Conservation (phyloP, 2,113 vertebrate species). For the Camelus bactrianus region DNA sequence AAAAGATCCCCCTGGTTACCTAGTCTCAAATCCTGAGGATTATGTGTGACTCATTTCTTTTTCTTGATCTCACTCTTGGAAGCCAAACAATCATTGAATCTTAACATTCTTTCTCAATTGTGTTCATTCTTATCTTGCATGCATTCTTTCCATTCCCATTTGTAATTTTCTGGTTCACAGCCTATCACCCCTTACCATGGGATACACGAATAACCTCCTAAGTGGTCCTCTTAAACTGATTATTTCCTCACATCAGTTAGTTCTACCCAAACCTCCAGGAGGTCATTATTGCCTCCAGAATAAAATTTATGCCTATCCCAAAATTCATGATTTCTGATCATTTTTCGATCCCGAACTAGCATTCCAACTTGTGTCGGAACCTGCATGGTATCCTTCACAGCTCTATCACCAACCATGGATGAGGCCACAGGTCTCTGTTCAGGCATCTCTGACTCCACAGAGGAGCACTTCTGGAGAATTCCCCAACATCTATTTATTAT, state of each 20-base stretch:
- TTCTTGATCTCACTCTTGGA: neutral
- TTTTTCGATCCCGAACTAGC: neutral
- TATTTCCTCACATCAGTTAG: neutral
- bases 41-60: constrained; percentile 16
- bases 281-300: neutral
- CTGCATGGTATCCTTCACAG: neutral
- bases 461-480: neutral
- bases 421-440: neutral
- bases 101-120: neutral
- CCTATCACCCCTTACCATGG: neutral
- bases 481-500: neutral
- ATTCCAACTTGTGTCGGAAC: neutral
- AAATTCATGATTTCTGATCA: constrained; percentile 2
- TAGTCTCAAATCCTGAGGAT: neutral
- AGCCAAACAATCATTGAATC: neutral
- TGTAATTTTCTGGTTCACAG: neutral
- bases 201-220: neutral
- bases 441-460: neutral
- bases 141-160: neutral
- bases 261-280: neutral
- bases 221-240: neutral
- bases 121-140: neutral
- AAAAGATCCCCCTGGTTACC: neutral
- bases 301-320: neutral
- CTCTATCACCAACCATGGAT: neutral